Evolutionary conservation across 1,140 invertebrate species (phyloP), one percentile per base, ranked within the genome.

Genomic region (Hirudo medicinalis): DNA sequence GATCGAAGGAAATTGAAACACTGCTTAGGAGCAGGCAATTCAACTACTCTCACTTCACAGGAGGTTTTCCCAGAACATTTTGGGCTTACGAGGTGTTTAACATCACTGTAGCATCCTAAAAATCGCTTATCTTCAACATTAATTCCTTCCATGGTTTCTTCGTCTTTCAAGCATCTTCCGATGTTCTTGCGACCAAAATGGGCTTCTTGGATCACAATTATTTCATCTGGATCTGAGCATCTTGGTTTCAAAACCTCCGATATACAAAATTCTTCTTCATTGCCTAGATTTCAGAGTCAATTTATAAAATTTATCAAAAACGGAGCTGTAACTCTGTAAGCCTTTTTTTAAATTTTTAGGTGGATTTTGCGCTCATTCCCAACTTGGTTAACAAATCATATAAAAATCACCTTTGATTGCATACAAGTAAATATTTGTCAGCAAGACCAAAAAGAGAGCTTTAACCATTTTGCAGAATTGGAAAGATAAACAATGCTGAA

Each of bases 101-200:
- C 67, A 19, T 68, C 67, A n/a, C 20, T 36, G 13, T 22, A 68
- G 29, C 67, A 68, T 29, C 27, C 67, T 13, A 68, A 68, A 43
- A 29, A 68, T 32, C 67, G 8, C 11, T 25, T 22, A 22, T 22
- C 22, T 63, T 63, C 29, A 32, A 32, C 22, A 32, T 25, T 25
- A 22, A 63, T 63, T 19, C 29, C 57, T 0, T 25, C 29, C 57
- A 63, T 25, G 19, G 11, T n/a, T 20, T 32, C 57, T 63, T 63
- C 57, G 11, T 63, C 22, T 63, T 63, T 63, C 29, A 63, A 13
- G 27, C 67, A 68, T 32, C 67, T 29, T 29, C 67, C 67, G 19
- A 68, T 40, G 36, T n/a, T 6, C 36, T 22, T 29, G 36, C 67
- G 67, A 22, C 67, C 67, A 40, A 29, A 68, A n/a, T 29, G 22